A percentile compares a stretch with the other conserved stretches of the same genome.
These are phyloP conservation scores for Gibbula magus DNA, from an alignment of 2,888 invertebrate species.

Conservation along the genomic window DNA sequence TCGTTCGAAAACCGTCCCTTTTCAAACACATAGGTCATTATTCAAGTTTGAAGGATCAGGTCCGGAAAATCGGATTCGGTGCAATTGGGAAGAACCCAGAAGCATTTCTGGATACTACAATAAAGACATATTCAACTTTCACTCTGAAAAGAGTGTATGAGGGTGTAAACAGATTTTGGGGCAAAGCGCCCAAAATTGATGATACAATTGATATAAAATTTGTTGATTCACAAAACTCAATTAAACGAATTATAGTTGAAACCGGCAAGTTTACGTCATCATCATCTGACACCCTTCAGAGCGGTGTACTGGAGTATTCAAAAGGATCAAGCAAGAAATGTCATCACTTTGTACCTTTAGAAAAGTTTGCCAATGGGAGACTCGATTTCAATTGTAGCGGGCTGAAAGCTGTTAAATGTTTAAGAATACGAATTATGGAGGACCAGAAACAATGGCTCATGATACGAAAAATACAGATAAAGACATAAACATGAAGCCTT, in stretches of 20 bases:
- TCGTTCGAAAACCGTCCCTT: background rate
- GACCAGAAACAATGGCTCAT: background rate
- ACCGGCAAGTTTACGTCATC: background rate
- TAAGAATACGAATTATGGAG: background rate
- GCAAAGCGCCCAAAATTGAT: background rate
- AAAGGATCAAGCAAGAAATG: background rate
- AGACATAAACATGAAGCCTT: background rate
- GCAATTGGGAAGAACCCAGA: background rate
- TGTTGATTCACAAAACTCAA: background rate
- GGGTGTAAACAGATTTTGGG: background rate
- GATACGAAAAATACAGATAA: background rate
- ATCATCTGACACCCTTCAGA: background rate
- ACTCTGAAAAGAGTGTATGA: background rate
- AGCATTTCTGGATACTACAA: background rate
- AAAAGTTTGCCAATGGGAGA: background rate
- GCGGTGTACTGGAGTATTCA: background rate
- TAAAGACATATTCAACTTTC: background rate
- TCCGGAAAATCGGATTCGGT: background rate
- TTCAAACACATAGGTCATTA: slow-evolving; percentile 30
- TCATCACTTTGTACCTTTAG: background rate
- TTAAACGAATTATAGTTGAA: background rate
- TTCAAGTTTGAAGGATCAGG: slow-evolving; percentile 19
- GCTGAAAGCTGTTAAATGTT: background rate
- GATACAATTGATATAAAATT: background rate
- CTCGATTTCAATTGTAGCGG: background rate